Evolutionary conservation across 2,888 invertebrate genomes (phyloP).

Genomic region (Pollenia griseotomentosa): DNA sequence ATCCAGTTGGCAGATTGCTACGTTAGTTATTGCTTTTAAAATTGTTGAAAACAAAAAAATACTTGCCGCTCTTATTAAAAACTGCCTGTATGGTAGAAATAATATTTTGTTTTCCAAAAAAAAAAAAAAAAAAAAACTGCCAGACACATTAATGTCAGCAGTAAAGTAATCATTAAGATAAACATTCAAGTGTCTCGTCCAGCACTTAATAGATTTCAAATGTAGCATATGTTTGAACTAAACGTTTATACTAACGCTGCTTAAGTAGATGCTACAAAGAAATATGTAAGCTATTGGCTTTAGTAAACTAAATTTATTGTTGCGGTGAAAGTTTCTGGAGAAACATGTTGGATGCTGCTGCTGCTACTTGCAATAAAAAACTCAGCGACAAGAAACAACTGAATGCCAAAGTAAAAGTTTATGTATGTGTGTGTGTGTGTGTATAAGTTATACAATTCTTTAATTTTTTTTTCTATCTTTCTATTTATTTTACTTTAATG

Average conservation of each 20-base stretch:
- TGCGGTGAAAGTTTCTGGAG: slow-evolving; percentile 69
- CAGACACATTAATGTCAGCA: not conserved
- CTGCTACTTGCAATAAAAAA: not conserved
- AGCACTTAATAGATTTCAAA: not conserved
- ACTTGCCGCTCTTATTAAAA: too few species aligned
- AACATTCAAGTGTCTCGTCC: not conserved
- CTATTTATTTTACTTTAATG: slow-evolving; percentile 50
- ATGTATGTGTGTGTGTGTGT: not conserved
- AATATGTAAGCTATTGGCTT: slow-evolving; percentile 64
- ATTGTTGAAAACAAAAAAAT: too few species aligned
- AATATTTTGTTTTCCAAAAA: too few species aligned
- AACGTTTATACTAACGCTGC: not conserved
- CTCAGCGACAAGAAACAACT: slow-evolving; percentile 19
- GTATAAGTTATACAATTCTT: not conserved
- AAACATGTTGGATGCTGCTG: slow-evolving; percentile 34
- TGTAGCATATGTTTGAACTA: not conserved
- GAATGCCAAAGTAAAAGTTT: not conserved
- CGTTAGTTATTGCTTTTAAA: too few species aligned
- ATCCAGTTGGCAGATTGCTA: too few species aligned
- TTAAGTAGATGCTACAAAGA: not conserved
- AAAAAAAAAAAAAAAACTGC: not conserved
- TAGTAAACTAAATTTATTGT: slow-evolving; percentile 69
- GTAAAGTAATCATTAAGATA: not conserved
- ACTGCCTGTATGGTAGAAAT: too few species aligned
- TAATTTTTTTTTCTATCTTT: slow-evolving; percentile 21